Percentiles rank a stretch among this genome's conserved stretches.
These are phyloP conservation scores for Pterocles gutturalis DNA, from an alignment of 2,113 vertebrate genomes.

Conservation along the genomic window DNA sequence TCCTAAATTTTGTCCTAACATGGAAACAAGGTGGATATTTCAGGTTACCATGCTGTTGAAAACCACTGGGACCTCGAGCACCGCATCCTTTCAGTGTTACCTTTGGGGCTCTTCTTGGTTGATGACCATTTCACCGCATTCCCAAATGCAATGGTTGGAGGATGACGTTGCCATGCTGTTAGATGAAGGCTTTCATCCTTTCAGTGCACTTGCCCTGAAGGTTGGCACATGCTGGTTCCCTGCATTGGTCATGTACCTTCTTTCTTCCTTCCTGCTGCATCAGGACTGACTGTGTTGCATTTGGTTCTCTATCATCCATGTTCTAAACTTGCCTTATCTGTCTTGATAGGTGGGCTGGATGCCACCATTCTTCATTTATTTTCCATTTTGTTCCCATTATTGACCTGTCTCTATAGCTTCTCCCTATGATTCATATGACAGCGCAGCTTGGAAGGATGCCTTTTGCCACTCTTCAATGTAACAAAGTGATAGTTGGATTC, in stretches of 20 bases:
- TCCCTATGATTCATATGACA: not conserved
- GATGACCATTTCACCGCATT: not conserved
- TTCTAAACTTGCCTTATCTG: not conserved
- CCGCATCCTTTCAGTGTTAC: not conserved
- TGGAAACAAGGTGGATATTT: not conserved
- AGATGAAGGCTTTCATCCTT: not conserved
- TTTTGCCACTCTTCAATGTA: not conserved
- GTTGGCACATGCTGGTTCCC: not conserved
- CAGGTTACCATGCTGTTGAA: not conserved
- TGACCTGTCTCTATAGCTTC: not conserved
- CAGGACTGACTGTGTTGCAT: not conserved
- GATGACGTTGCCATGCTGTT: not conserved
- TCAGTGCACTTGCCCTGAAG: not conserved
- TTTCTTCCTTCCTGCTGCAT: not conserved
- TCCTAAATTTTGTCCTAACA: not conserved
- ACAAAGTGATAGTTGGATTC: not conserved
- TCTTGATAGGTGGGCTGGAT: not conserved
- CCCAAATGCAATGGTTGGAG: accelerated
- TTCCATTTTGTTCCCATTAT: not conserved
- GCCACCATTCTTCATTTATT: not conserved
- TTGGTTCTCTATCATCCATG: not conserved
- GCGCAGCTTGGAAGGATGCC: not conserved
- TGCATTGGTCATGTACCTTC: not conserved
- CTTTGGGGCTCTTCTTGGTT: accelerated
- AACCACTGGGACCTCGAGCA: not conserved